Base-by-base conservation (phyloP, 2,797 vertebrate species). In the Crocidura indochinensis region DNA sequence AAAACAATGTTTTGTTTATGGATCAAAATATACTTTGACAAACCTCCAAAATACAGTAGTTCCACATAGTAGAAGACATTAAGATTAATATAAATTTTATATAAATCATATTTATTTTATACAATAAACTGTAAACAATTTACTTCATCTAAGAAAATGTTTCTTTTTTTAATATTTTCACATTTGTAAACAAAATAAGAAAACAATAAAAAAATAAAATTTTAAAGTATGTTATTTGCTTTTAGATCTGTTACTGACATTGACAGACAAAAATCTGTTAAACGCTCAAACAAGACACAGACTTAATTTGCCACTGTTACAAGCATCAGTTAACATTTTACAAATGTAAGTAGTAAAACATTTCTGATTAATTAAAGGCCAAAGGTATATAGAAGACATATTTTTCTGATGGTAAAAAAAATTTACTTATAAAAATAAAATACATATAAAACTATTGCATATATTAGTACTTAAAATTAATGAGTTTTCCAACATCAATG, bases 271-370 rank as follows among this genome's bases (percentile, higher is more conserved):
- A 97, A 96, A 74, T 19, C 98, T 97, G 97, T 98, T 98, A 98
- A 97, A 98, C 94, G 98, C 95, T 98, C 96, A 98, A 98, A 98
- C 96, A 98, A 91, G 94, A 97, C 93, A 96, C 60, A 98, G 96
- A 92, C 97, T 97, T 97, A 93, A 97, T 98, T 97, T 97, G 97
- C 96, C 98, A 97, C 96, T 97, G 96, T 97, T 98, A 97, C 97
- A 98, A 93, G 77, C 95, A 97, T 97, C 97, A 98, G 98, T 98
- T 97, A 97, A 98, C 97, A 98, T 98, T 98, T 98, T 98, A 99
- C 98, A 99, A 98, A 98, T 98, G 97, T 98, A 98, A 98, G 81
- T 26, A 98, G 97, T 75, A 94, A 62, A 84, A 97, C 86, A 95
- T 93, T 92, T 29, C 26, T 76, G 69, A 97, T 97, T 96, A 95